phyloP scores from a whole-genome alignment of 2,797 vertebrate species.

The Rhynchonycteris naso region DNA sequence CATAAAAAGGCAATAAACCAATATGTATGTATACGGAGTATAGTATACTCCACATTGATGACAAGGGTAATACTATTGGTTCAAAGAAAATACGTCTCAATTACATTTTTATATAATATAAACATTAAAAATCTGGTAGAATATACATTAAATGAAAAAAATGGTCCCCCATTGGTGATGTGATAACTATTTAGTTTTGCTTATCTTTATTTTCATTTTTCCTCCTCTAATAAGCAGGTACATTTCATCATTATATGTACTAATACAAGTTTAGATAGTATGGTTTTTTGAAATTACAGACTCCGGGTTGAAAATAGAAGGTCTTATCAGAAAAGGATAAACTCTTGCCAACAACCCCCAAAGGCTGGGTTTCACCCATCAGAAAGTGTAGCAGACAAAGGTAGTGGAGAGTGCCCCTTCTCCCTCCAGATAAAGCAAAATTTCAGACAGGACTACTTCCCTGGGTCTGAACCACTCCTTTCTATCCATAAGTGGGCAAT shows the following conservation, averaged over 20 bases:
- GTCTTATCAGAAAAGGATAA: background rate
- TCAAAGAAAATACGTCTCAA: background rate
- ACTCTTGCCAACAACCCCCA: background rate
- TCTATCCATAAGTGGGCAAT: background rate
- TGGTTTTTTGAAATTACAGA: background rate
- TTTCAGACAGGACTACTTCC: background rate
- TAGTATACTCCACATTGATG: background rate
- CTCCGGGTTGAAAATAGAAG: background rate
- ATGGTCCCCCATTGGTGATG: background rate
- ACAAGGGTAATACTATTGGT: background rate
- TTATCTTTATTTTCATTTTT: constrained; percentile 15
- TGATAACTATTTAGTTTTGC: background rate
- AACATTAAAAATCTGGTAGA: background rate
- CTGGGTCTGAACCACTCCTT: background rate
- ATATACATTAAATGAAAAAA: constrained; percentile 13
- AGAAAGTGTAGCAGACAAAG: background rate
- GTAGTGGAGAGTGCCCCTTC: background rate
- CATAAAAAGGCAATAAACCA: background rate
- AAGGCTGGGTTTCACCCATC: background rate
- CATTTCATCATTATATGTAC: background rate
- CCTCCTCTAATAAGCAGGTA: background rate
- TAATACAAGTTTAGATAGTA: background rate
- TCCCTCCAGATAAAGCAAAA: background rate
- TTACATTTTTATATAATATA: background rate
- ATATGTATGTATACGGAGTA: background rate